Evolutionary conservation across 2,888 invertebrate species (phyloP), one percentile per base, ranked within the genome.

Genomic region (Colletes collaris): DNA sequence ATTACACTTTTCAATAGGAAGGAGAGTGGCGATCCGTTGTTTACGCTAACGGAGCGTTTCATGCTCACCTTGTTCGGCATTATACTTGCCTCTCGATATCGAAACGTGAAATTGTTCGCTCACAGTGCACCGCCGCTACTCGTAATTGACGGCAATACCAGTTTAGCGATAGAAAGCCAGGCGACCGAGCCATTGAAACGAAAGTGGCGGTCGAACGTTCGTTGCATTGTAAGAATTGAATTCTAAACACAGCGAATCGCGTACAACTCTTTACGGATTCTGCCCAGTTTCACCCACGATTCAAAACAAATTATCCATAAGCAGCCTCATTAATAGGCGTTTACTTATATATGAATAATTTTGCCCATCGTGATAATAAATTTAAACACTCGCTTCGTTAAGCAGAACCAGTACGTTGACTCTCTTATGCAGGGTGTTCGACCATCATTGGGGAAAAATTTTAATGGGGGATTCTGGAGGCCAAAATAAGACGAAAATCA

Each of bases 141-240:
- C 7, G 73, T 72, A 79, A 84, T 84, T 76, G 65, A 35, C 62
- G 16, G 56, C 46, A 59, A 72, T 73, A 64, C 58, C 52, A 63
- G 62, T 75, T 84, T 73, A 70, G 75, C 74, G 81, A 79, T 84
- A 81, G 84, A 84, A 84, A 84, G 84, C 72, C 49, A 59, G 40
- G 76, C 78, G 66, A 76, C 56, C 55, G 66, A 52, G 67, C 49
- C 74, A 67, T 58, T 52, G 79, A 72, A 76, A 83, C 46, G 83
- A 80, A 80, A 83, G 76, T 83, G 62, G 49, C 50, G 40, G 59
- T 27, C 37, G 53, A 40, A 72, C 60, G 40, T 76, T 67, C 56
- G 40, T 59, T 52, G 19, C 62, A 58, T 71, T 77, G 50, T 40
- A 44, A 46, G 19, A 56, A 73, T 76, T 75, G 55, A 67, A 79